Evolutionary conservation across 2,797 vertebrate species (phyloP).

Genomic region (Brachyrhaphis roseni): DNA sequence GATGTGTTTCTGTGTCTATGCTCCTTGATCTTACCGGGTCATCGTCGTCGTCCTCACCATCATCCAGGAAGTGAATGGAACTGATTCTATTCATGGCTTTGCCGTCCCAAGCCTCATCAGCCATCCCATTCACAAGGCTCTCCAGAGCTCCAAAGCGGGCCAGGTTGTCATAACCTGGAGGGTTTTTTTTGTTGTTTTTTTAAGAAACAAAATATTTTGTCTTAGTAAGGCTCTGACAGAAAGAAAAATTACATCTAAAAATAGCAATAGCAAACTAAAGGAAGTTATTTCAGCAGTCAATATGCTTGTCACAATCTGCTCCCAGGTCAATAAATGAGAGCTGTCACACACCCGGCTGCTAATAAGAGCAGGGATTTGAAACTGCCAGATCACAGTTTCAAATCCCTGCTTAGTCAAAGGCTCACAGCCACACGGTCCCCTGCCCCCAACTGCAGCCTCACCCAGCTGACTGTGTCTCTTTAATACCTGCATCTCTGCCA

Average conservation of each 20-base stretch:
- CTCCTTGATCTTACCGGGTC: constrained; percentile 84
- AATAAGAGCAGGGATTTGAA: constrained; percentile 44
- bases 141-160: constrained; percentile 92
- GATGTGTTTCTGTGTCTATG: background rate
- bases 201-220: constrained; percentile 12
- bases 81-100: constrained; percentile 89
- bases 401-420: constrained; percentile 77
- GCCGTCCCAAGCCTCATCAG: constrained; percentile 92
- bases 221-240: constrained; percentile 2
- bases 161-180: constrained; percentile 86
- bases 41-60: constrained; percentile 91
- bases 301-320: constrained; percentile 28
- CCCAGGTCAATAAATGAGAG: constrained; percentile 53
- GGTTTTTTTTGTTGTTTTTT: constrained; percentile 3
- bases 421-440: constrained; percentile 75
- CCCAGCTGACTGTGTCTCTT: constrained; percentile 36
- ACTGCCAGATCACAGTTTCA: constrained; percentile 78
- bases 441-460: constrained; percentile 49
- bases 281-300: constrained; percentile 31
- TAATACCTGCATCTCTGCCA: constrained; percentile 46
- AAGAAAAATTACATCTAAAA: background rate
- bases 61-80: constrained; percentile 94
- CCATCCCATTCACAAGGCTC: constrained; percentile 89
- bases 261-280: background rate
- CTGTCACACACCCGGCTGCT: constrained; percentile 41